A percentile compares a stretch with the other conserved stretches of the same genome.
phyloP scores from a whole-genome alignment of 1,140 invertebrate genomes.

The Drosophila lacertosa region DNA sequence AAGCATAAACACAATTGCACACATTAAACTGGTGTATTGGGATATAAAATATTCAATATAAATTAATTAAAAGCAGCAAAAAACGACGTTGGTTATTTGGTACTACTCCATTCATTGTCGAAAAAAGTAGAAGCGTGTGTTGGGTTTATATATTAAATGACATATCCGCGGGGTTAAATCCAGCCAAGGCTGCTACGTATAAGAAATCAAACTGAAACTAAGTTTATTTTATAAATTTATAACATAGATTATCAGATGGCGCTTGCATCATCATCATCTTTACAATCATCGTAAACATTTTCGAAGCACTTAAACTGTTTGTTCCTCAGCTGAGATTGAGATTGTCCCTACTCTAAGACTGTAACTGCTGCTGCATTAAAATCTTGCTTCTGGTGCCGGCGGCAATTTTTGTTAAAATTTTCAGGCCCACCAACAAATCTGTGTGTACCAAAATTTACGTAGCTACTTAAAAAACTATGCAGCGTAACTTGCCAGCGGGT shows the following conservation, averaged over 20 bases:
- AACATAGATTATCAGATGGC: conserved; percentile 66
- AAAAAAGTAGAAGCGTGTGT: background rate
- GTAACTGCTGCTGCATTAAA: conserved; percentile 51
- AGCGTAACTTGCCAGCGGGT: conserved; percentile 50
- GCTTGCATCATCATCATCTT: conserved; percentile 20
- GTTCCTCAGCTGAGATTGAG: conserved; percentile 55
- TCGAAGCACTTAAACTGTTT: conserved; percentile 73
- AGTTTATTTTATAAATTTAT: conserved; percentile 69
- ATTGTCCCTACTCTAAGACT: conserved; percentile 7
- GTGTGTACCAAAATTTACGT: conserved; percentile 68
- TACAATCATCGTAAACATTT: conserved; percentile 62
- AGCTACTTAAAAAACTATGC: conserved; percentile 81
- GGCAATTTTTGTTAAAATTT: conserved; percentile 67
- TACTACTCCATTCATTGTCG: conserved; percentile 35
- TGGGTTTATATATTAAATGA: conserved; percentile 2
- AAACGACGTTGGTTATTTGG: conserved; percentile 57
- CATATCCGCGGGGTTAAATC: conserved; percentile 31
- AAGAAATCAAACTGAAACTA: conserved; percentile 63
- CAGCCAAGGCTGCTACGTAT: conserved; percentile 14
- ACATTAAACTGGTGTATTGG: too few species aligned
- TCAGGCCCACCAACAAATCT: conserved; percentile 56
- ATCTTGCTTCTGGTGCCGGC: conserved; percentile 56
- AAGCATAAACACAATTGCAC: too few species aligned
- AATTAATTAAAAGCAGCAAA: conserved; percentile 58
- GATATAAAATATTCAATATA: conserved; percentile 31